Conservation (phyloP, 1,140 invertebrate genomes). For the Papilio xuthus region DNA sequence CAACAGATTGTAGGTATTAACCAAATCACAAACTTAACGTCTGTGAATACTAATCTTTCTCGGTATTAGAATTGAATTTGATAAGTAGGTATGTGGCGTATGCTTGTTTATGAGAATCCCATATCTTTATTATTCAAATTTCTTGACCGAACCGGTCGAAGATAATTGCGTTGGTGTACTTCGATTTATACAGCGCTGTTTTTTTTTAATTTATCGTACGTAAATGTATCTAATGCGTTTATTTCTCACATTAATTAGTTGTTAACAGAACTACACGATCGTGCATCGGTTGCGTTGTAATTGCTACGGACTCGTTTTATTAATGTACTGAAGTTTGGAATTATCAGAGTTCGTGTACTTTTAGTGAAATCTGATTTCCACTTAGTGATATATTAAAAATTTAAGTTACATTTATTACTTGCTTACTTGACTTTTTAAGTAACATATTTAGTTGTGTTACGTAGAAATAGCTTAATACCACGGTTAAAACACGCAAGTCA, state of each 20-base stretch:
- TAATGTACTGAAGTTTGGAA: slow-evolving; percentile 22
- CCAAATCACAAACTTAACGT: background rate
- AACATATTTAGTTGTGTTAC: too few species aligned
- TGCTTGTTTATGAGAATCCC: slow-evolving; percentile 70
- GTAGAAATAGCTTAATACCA: too few species aligned
- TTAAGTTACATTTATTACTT: slow-evolving; percentile 12
- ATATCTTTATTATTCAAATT: slow-evolving; percentile 77
- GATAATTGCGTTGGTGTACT: slow-evolving; percentile 70
- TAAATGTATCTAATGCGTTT: slow-evolving; percentile 47
- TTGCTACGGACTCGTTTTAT: slow-evolving; percentile 25
- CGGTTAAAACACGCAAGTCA: too few species aligned
- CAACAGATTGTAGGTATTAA: slow-evolving; percentile 39
- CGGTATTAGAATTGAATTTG: slow-evolving; percentile 72
- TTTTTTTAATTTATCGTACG: slow-evolving; percentile 50
- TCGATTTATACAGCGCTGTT: slow-evolving; percentile 43
- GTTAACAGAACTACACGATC: slow-evolving; percentile 37
- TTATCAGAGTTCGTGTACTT: background rate
- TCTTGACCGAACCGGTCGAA: slow-evolving; percentile 61
- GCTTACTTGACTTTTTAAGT: background rate
- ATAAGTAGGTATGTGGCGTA: slow-evolving; percentile 77
- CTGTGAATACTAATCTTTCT: slow-evolving; percentile 49
- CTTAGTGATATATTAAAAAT: slow-evolving; percentile 1
- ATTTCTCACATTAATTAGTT: slow-evolving; percentile 58
- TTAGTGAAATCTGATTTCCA: background rate
- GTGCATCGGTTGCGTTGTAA: slow-evolving; percentile 30